Evolutionary conservation across 1,140 invertebrate genomes (phyloP).

Genomic region (Panulirus ornatus): DNA sequence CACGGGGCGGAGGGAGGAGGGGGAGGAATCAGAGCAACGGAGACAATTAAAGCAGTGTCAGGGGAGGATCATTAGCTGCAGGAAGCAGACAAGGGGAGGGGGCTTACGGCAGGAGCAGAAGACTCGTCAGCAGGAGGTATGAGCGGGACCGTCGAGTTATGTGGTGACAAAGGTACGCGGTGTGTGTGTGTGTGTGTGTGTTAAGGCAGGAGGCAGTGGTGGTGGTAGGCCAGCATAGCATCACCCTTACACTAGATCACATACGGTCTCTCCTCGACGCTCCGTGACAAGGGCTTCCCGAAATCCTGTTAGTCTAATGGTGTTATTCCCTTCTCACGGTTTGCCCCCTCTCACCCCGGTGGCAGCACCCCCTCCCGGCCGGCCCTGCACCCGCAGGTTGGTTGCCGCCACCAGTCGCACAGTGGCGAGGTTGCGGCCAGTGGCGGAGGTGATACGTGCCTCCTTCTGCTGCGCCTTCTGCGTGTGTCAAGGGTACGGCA

Average conservation of each 20-base stretch:
- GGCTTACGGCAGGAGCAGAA: too few relatives aligned
- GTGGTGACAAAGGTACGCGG: too few relatives aligned
- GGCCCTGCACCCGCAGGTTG: not conserved
- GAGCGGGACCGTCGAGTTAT: too few relatives aligned
- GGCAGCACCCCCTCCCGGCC: conserved; percentile 4
- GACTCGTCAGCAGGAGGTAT: too few relatives aligned
- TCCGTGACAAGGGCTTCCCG: conserved; percentile 24
- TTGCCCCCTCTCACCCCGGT: not conserved
- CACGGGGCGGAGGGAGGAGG: too few relatives aligned
- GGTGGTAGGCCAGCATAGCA: not conserved
- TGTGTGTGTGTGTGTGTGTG: too few relatives aligned
- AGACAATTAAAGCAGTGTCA: too few relatives aligned
- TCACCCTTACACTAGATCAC: not conserved
- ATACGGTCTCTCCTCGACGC: not conserved
- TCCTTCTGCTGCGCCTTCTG: conserved; percentile 2
- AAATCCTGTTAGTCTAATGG: conserved; percentile 65
- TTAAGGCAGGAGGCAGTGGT: not conserved
- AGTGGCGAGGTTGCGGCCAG: conserved; percentile 31
- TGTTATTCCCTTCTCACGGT: conserved; percentile 49
- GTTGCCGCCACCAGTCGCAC: conserved; percentile 35
- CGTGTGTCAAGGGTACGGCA: not conserved
- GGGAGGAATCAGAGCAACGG: too few relatives aligned
- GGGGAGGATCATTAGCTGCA: too few relatives aligned
- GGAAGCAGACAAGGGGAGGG: too few relatives aligned
- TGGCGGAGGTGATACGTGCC: conserved; percentile 8